phyloP scores from a whole-genome alignment of 2,797 vertebrate genomes.

The Tachyglossus aculeatus region DNA sequence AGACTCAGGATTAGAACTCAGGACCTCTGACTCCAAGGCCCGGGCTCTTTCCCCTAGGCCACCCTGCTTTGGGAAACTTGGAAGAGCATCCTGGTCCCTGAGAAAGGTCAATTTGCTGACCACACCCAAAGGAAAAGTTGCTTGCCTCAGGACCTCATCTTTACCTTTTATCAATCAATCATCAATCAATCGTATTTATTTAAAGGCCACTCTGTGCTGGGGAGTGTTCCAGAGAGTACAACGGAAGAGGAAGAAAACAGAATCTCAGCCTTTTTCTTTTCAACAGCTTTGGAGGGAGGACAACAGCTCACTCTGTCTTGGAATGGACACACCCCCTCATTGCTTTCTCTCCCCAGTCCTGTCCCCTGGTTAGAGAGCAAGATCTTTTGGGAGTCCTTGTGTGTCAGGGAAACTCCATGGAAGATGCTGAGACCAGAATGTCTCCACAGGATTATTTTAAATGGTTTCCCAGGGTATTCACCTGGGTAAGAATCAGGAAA shows the following conservation, averaged over 20 bases:
- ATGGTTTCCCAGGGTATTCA: slow-evolving; percentile 63
- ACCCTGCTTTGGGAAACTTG: too few relatives aligned
- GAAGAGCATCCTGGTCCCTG: too few relatives aligned
- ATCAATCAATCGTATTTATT: too few relatives aligned
- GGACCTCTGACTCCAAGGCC: neutral
- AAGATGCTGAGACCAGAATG: slow-evolving; percentile 36
- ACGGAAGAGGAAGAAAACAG: too few relatives aligned
- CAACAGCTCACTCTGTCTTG: too few relatives aligned
- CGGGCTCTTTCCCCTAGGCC: neutral
- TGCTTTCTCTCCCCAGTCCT: neutral
- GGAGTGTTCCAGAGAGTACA: too few relatives aligned
- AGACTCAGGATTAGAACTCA: neutral
- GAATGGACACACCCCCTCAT: too few relatives aligned
- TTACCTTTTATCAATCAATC: too few relatives aligned
- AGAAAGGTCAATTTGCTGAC: neutral
- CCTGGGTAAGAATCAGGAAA: slow-evolving; percentile 64
- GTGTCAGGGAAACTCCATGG: slow-evolving; percentile 16
- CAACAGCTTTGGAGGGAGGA: too few relatives aligned
- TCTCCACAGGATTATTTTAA: slow-evolving; percentile 66
- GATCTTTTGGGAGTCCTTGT: neutral
- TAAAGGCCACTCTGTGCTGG: too few relatives aligned
- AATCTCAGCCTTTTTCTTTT: too few relatives aligned
- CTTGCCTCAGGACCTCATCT: neutral
- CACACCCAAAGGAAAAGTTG: neutral
- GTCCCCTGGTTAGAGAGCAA: neutral